phyloP scores from a whole-genome alignment of 2,113 vertebrate species.

The Vimba vimba region DNA sequence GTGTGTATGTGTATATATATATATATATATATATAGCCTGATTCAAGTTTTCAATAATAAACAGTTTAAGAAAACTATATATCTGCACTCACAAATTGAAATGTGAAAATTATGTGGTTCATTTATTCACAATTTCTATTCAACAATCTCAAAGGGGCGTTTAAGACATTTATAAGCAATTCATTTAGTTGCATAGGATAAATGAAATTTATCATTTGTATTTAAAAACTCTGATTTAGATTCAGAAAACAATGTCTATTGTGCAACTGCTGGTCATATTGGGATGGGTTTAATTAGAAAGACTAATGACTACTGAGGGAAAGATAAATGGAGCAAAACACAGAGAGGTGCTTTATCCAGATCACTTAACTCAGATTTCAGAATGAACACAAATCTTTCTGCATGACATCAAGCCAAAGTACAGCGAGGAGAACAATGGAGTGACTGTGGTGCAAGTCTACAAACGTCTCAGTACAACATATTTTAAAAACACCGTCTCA shows the following conservation, averaged over 20 bases:
- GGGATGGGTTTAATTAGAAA: neutral
- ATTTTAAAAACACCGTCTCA: neutral
- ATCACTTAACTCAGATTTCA: neutral
- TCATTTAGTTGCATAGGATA: no score
- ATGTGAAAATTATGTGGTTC: neutral
- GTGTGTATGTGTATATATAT: no score
- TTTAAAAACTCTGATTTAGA: no score
- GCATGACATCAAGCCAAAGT: constrained; percentile 2
- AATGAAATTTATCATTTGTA: no score
- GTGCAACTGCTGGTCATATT: neutral
- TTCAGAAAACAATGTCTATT: neutral
- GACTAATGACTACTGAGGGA: neutral
- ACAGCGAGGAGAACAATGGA: neutral
- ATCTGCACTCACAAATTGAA: neutral
- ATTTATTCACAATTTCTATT: neutral
- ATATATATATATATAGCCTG: neutral
- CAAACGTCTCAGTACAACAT: neutral
- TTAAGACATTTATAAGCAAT: no score
- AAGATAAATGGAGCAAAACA: constrained; percentile 14
- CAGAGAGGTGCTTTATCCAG: neutral
- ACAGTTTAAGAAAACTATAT: neutral
- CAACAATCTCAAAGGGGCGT: no score
- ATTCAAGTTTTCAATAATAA: neutral
- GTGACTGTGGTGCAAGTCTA: neutral
- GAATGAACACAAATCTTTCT: neutral